Evolutionary conservation across 2,797 vertebrate genomes (phyloP).

Genomic region (Hypotaenidia philippensis): DNA sequence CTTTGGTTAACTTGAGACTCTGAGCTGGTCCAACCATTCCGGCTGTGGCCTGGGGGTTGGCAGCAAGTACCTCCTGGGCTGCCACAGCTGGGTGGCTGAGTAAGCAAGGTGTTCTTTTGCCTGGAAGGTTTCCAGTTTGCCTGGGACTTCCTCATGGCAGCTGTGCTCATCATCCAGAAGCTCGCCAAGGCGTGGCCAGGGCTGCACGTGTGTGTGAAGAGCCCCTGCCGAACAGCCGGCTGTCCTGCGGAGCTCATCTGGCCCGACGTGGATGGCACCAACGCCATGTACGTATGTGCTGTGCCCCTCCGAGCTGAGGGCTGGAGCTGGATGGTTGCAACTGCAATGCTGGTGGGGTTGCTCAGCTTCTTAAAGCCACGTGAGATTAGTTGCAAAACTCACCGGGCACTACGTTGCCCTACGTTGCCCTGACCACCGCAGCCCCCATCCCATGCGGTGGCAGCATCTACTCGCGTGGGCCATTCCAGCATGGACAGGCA

Average conservation of each 20-base stretch:
- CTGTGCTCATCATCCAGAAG: conserved; percentile 70
- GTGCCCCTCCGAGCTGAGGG: fast-evolving
- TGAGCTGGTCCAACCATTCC: fast-evolving
- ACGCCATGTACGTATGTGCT: not conserved
- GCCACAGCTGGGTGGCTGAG: fast-evolving
- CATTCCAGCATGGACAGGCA: not conserved
- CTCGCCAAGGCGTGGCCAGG: conserved; percentile 81
- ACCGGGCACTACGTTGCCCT: fast-evolving
- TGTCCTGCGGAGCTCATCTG: conserved; percentile 78
- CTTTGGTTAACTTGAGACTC: not conserved
- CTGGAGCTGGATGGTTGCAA: fast-evolving
- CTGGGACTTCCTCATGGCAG: conserved; percentile 79
- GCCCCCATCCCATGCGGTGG: fast-evolving
- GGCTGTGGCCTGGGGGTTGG: not conserved
- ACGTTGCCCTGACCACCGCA: fast-evolving
- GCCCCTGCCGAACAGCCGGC: conserved; percentile 68
- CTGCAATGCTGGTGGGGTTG: not conserved
- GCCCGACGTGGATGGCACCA: conserved; percentile 72
- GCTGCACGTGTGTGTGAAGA: conserved; percentile 74
- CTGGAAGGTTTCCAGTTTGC: conserved; percentile 62
- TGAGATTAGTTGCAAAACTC: not conserved
- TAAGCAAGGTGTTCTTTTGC: not conserved
- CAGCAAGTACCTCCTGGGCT: not conserved
- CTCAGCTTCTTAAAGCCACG: not conserved
- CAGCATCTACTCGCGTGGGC: not conserved